Percentiles rank a stretch among this genome's conserved stretches.
Conservation (phyloP, 2,113 vertebrate species). For the Larimichthys crocea region DNA sequence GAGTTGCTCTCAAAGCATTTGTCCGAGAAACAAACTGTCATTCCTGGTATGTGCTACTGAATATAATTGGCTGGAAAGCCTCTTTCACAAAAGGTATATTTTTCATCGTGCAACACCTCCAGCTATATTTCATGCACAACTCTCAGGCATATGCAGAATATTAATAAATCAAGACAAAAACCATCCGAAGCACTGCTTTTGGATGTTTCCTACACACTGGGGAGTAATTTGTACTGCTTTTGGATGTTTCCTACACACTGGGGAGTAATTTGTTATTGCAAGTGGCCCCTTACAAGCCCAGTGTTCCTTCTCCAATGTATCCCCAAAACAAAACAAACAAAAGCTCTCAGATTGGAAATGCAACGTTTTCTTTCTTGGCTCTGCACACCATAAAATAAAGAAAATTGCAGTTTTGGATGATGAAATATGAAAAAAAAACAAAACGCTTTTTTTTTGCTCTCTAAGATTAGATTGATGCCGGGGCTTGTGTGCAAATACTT, state of each 20-base stretch:
- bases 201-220: conserved; percentile 67
- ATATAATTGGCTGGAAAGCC: conserved; percentile 53
- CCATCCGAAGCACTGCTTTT: conserved; percentile 61
- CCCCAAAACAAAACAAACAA: conserved; percentile 67
- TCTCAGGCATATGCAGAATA: conserved; percentile 53
- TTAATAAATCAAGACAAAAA: conserved; percentile 72
- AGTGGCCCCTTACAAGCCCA: conserved; percentile 67
- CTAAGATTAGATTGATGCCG: conserved; percentile 1
- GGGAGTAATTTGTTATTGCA: conserved; percentile 76
- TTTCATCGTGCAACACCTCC: conserved; percentile 63
- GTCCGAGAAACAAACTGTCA: conserved; percentile 67
- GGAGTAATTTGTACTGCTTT: conserved; percentile 71
- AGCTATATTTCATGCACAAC: conserved; percentile 47
- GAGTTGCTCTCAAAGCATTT: conserved; percentile 52
- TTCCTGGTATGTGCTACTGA: conserved; percentile 72
- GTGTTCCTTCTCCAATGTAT: conserved; percentile 63
- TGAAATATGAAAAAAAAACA: conserved; percentile 4
- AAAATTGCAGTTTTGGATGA: conserved; percentile 4
- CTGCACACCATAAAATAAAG: neutral
- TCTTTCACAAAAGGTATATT: conserved; percentile 37
- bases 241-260: conserved; percentile 68
- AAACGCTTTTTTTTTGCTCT: conserved; percentile 14
- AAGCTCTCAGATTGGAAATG: conserved; percentile 31
- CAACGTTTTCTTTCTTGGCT: neutral
- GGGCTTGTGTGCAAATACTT: conserved; percentile 40